phyloP scores from a whole-genome alignment of 2,888 invertebrate genomes.

The Miltochrista miniata region DNA sequence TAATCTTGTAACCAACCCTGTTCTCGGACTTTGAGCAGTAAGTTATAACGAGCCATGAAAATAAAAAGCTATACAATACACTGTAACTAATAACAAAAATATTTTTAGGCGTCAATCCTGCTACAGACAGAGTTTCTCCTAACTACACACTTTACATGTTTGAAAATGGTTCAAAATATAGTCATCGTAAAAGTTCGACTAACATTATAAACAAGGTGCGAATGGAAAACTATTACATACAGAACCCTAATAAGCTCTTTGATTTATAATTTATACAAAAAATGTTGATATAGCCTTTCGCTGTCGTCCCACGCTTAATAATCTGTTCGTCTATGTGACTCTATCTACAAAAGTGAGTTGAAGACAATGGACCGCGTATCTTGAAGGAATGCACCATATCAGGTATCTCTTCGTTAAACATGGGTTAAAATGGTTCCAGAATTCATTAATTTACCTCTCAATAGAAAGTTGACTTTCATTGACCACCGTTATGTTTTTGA shows the following conservation, averaged over 20 bases:
- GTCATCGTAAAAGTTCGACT: too few relatives aligned
- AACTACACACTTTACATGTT: too few relatives aligned
- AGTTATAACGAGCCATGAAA: too few relatives aligned
- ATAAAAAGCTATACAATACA: too few relatives aligned
- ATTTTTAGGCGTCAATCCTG: too few relatives aligned
- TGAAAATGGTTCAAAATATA: too few relatives aligned
- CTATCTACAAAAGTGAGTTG: slow-evolving; percentile 32
- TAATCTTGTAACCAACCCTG: too few relatives aligned
- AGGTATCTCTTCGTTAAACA: slow-evolving; percentile 32
- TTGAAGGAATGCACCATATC: slow-evolving; percentile 52
- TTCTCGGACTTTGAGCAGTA: too few relatives aligned
- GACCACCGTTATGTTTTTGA: slow-evolving; percentile 19
- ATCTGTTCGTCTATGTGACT: slow-evolving; percentile 40
- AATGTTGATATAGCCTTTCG: slow-evolving; percentile 45
- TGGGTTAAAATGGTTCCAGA: slow-evolving; percentile 34
- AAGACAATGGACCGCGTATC: slow-evolving; percentile 62
- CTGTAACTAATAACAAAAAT: too few relatives aligned
- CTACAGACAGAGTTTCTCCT: too few relatives aligned
- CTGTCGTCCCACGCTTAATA: slow-evolving; percentile 48
- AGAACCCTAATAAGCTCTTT: slow-evolving; percentile 37
- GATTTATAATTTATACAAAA: slow-evolving; percentile 54
- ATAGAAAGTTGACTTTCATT: slow-evolving; percentile 29
- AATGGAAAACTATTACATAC: slow-evolving; percentile 1
- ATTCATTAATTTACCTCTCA: slow-evolving; percentile 30
- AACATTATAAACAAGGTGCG: neutral